Base-by-base conservation (phyloP, 2,113 vertebrate species). In the Myiagra hebetior region DNA sequence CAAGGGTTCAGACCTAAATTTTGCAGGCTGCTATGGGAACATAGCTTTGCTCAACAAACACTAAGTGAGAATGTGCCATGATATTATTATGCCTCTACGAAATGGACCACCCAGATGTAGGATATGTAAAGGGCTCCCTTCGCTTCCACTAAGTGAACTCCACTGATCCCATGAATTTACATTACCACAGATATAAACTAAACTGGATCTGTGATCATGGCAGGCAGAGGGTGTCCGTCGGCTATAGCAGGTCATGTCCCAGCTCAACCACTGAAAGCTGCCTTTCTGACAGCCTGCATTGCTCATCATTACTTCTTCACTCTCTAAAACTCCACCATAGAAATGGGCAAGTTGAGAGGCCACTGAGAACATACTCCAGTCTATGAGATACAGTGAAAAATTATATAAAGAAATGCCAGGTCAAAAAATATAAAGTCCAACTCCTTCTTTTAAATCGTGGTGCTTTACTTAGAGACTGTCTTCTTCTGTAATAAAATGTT, bases 11-110 rank as follows among this genome's bases (percentile, higher is more conserved):
- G 70, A 90, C 41, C 59, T 83, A 73, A 83, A 80, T 88, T 92
- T 83, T 94, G 41, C 85, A 84, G 79, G 85, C 94, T 95, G 86
- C 83, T 93, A 67, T 86, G 87, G 79, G 72, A 92, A 91, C 15
- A 0, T 82, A 31, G 57, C 30, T 56, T 94, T 78, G 30, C 46
- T 85, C 69, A 49, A 67, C 55, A 67, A 89, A 81, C 20, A 52
- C 62, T 53, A 87, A 87, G 22, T 28, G 33, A 96, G 50, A 70
- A 67, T 46, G 20, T 74, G 50, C 69, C 47, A 65, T 23, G 44
- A 37, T 84, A 81, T 84, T 80, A 64, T 76, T 87, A 81, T 62
- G n/a, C 31, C 26, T 75, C 30, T 56, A 26, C 55, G 33, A 87
- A 77, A 94, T 59, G 47, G 20, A 50, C 53, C 67, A 53, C 27